These are phyloP conservation scores for Latrodectus geometricus DNA, from an alignment of 1,140 invertebrate species.

Conservation along the genomic window DNA sequence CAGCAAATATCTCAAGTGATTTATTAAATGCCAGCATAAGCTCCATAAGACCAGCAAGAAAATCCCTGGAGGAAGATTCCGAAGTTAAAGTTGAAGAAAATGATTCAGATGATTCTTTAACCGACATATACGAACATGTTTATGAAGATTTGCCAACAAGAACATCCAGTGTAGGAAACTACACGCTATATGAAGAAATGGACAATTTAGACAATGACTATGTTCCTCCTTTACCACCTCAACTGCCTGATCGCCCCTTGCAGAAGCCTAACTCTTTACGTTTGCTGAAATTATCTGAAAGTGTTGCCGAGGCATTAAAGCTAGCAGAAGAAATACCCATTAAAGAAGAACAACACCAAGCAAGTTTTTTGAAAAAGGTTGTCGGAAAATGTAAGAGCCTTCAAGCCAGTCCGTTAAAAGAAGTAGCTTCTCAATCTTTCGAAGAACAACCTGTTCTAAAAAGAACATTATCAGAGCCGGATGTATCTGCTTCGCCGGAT, in stretches of 20 bases:
- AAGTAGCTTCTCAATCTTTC: background rate
- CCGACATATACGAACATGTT: slow-evolving; percentile 3
- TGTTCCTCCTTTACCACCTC: background rate
- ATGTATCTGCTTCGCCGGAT: background rate
- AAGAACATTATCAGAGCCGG: background rate
- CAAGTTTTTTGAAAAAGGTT: background rate
- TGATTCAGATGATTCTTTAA: background rate
- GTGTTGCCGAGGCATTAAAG: slow-evolving; percentile 19
- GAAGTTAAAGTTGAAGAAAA: background rate
- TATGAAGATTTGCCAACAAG: slow-evolving; percentile 25
- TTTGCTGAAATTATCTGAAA: slow-evolving; percentile 28
- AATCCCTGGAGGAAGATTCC: background rate
- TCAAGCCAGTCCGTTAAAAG: background rate
- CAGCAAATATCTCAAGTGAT: slow-evolving; percentile 10
- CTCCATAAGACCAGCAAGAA: background rate
- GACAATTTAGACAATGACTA: background rate
- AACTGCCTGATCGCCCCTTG: background rate
- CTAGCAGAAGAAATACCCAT: background rate
- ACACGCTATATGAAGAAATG: slow-evolving; percentile 37
- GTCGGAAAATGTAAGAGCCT: background rate
- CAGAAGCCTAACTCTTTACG: background rate
- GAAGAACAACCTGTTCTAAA: background rate
- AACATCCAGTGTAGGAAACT: background rate
- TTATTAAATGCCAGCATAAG: slow-evolving; percentile 17
- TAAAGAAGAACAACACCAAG: background rate